Evolutionary conservation across 2,888 invertebrate genomes (phyloP), one percentile per base, ranked within the genome.

Genomic region (Drosophila phalerata): DNA sequence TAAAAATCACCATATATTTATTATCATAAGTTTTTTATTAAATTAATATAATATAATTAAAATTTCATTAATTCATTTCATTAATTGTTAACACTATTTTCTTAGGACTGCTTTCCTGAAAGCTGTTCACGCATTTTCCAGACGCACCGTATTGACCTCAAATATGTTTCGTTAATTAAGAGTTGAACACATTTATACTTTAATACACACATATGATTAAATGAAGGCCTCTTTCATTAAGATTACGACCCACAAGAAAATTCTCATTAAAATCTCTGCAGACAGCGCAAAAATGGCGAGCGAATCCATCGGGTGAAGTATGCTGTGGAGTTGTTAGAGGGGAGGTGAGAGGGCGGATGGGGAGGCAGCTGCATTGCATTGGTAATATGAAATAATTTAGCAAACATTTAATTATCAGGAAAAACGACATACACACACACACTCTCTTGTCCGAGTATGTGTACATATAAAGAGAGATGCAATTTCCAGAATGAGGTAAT

Each of bases 401-500:
- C 69, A 49, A 48, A 69, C 51, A 85, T 85, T 89, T 78, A 89
- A 89, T 88, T 85, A 85, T 89, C 80, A 73, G 68, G 38, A 72
- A 78, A 72, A 63, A 55, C 32, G 25, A 67, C 62, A 71, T 52
- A 52, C 60, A 56, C 47, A 52, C n/a, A n/a, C n/a, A n/a, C n/a
- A n/a, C n/a, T n/a, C n/a, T n/a, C n/a, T n/a, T n/a, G n/a, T n/a
- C n/a, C n/a, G n/a, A n/a, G n/a, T n/a, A n/a, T n/a, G n/a, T n/a
- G 38, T 38, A 57, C 47, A 57, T 43, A 67, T 25, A 51, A 69
- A 55, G 32, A 69, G 53, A 81, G 81, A 84, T 84, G 85, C 89
- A 81, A 51, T 84, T 78, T 65, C 5, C 64, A 72, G 87, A 65
- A 76, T 84, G 81, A 86, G 89, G 84, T 86, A 84, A 86, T 84